Evolutionary conservation across 2,888 invertebrate species (phyloP).

Genomic region (Phlogophora meticulosa): DNA sequence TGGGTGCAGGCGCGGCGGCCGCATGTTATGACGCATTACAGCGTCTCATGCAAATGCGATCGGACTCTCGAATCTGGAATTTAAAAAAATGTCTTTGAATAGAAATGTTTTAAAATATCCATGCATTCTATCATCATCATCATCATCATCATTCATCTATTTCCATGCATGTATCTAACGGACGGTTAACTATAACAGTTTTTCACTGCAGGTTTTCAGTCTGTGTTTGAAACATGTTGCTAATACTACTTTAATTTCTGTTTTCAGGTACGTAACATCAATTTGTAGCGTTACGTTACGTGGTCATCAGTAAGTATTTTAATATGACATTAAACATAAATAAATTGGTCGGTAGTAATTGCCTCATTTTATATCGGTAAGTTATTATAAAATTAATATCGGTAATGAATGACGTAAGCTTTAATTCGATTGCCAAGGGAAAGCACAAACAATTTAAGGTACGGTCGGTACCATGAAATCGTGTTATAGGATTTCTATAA

Average conservation of each 20-base stretch:
- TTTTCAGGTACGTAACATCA: constrained; percentile 50
- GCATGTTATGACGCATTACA: constrained; percentile 85
- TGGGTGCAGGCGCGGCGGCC: constrained; percentile 69
- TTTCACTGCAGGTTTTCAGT: too few relatives aligned
- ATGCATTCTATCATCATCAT: too few relatives aligned
- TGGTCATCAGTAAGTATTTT: constrained; percentile 25
- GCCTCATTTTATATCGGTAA: constrained; percentile 10
- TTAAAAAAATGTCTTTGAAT: constrained; percentile 34
- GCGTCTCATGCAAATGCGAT: constrained; percentile 60
- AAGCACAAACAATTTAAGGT: constrained; percentile 60
- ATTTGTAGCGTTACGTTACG: not conserved
- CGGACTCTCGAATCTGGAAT: constrained; percentile 76
- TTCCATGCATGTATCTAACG: too few relatives aligned
- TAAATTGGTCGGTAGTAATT: constrained; percentile 7
- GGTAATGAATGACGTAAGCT: constrained; percentile 45
- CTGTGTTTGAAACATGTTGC: not conserved
- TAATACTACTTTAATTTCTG: constrained; percentile 27
- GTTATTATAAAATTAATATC: constrained; percentile 32
- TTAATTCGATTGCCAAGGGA: constrained; percentile 55
- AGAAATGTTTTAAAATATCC: not conserved
- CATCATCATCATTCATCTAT: too few relatives aligned
- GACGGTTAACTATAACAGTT: too few relatives aligned
- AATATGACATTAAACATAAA: constrained; percentile 3
- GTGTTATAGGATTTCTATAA: too few relatives aligned
- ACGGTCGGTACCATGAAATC: too few relatives aligned